Conservation (phyloP, 2,888 invertebrate genomes). For the Trichacis sp. region DNA sequence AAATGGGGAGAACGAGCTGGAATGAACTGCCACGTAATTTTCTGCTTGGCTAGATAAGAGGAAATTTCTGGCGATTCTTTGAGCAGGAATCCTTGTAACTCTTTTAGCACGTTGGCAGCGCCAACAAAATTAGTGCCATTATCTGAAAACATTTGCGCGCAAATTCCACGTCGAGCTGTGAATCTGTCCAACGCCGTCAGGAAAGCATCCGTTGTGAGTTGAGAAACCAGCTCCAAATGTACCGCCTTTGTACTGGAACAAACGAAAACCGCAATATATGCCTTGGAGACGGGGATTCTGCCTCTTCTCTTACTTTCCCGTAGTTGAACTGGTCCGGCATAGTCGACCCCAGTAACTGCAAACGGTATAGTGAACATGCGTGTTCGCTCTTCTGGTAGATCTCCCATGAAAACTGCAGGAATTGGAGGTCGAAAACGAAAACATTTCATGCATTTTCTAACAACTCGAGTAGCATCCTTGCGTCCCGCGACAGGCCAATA, state of each 20-base stretch:
- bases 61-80: neutral
- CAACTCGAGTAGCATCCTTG: neutral
- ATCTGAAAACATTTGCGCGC: conserved; percentile 11
- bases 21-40: conserved; percentile 24
- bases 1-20: conserved; percentile 25
- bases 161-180: conserved; percentile 21
- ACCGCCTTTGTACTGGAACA: conserved; percentile 41
- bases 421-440: neutral
- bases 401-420: conserved; percentile 2
- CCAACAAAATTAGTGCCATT: conserved; percentile 30
- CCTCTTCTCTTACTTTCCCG: conserved; percentile 35
- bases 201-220: conserved; percentile 22
- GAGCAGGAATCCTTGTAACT: neutral
- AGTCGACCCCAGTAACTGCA: conserved; percentile 29
- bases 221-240: conserved; percentile 42
- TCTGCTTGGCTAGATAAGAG: neutral
- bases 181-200: conserved; percentile 27
- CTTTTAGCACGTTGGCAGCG: conserved; percentile 14
- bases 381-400: neutral
- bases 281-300: conserved; percentile 23
- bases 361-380: conserved; percentile 45
- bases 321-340: conserved; percentile 33
- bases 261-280: conserved; percentile 43
- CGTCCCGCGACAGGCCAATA: conserved; percentile 10
- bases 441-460: neutral